These are phyloP conservation scores for Mantis religiosa DNA, from an alignment of 2,888 invertebrate species.

Conservation along the genomic window DNA sequence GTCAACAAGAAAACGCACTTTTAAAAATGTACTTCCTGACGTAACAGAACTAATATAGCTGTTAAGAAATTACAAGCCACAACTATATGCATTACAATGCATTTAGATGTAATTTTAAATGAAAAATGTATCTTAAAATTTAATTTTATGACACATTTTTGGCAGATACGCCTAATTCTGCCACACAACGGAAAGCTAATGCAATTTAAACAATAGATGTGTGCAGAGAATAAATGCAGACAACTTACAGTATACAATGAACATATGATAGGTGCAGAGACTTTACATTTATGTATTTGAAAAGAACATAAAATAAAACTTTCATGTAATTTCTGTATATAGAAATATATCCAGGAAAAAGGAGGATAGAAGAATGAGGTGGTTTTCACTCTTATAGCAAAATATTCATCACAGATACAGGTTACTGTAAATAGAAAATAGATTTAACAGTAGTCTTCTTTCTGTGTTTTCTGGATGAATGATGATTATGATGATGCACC, in stretches of 20 bases:
- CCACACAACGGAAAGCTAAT: not conserved
- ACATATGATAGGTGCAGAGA: not conserved
- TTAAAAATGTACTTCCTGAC: not conserved
- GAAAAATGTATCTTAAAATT: not conserved
- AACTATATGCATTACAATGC: not conserved
- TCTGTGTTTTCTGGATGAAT: not conserved
- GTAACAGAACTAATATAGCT: not conserved
- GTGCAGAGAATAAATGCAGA: not conserved
- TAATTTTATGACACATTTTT: not conserved
- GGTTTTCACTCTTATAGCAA: constrained; percentile 21
- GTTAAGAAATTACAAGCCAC: not conserved
- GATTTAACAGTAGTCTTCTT: constrained; percentile 8
- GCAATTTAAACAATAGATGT: not conserved
- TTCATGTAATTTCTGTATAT: not conserved
- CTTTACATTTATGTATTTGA: not conserved
- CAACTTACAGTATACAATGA: not conserved
- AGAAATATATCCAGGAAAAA: not conserved
- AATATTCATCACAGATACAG: constrained; percentile 26
- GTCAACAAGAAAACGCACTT: not conserved
- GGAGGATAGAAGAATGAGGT: not conserved
- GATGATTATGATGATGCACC: constrained; percentile 4
- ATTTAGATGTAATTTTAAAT: not conserved
- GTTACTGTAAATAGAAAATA: constrained; percentile 25
- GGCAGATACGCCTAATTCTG: not conserved
- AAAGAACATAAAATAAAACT: not conserved